Percentiles rank a stretch among this genome's conserved stretches.
Evolutionary conservation across 2,797 vertebrate species (phyloP).

Genomic region (Sebastes taczanowskii): DNA sequence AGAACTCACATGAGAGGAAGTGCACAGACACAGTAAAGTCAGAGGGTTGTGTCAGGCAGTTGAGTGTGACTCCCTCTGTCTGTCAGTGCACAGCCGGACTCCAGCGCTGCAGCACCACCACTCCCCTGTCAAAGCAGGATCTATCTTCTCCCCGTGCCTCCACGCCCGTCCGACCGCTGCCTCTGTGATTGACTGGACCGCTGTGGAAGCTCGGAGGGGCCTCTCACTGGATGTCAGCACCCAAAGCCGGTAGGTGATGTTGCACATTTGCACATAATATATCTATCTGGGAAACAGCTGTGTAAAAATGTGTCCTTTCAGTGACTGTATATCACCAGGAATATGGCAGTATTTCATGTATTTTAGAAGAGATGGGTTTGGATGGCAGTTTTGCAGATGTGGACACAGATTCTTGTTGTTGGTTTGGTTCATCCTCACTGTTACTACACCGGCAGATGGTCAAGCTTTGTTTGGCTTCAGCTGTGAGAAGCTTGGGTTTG

Average conservation of each 20-base stretch:
- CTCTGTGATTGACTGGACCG: constrained; percentile 49
- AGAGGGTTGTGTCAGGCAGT: constrained; percentile 60
- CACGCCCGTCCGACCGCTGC: constrained; percentile 10
- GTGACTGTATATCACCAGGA: not conserved
- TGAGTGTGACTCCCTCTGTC: constrained; percentile 57
- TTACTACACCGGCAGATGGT: constrained; percentile 13
- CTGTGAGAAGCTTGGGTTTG: constrained; percentile 13
- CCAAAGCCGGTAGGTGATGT: constrained; percentile 58
- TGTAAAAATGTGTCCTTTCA: not conserved
- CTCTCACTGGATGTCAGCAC: constrained; percentile 58
- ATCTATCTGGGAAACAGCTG: constrained; percentile 1
- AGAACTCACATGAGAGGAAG: constrained; percentile 55
- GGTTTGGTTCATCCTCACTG: constrained; percentile 11
- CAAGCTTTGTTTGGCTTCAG: constrained; percentile 30
- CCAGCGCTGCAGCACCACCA: constrained; percentile 60
- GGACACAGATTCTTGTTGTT: constrained; percentile 3
- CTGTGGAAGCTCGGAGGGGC: constrained; percentile 27
- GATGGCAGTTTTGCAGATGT: constrained; percentile 7
- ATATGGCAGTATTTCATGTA: not conserved
- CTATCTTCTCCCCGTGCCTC: constrained; percentile 46
- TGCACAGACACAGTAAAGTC: constrained; percentile 54
- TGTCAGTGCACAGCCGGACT: constrained; percentile 46
- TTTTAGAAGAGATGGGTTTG: not conserved
- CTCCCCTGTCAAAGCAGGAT: constrained; percentile 74
- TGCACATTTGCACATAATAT: not conserved